Evolutionary conservation across 2,888 invertebrate species (phyloP), one percentile per base, ranked within the genome.

Genomic region (Noctua janthina): DNA sequence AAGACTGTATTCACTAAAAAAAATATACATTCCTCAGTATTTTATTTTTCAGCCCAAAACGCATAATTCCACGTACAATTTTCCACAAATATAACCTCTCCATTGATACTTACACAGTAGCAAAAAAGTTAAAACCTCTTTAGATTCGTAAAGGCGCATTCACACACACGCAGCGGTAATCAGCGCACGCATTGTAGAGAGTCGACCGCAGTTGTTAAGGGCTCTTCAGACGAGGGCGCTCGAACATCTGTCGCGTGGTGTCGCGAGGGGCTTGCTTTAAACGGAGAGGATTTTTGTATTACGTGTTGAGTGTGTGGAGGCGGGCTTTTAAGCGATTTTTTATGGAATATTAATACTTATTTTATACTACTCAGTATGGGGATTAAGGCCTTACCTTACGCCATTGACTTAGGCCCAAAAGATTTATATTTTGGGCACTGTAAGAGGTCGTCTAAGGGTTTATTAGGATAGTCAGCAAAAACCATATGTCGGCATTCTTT

Each of bases 171-270:
- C 86, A 83, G 80, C 86, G 84, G 84, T 91, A 91, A 91, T 91
- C 90, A 92, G 91, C 91, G 78, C 89, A 90, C 91, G 90, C 90
- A 88, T 85, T 84, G 91, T 90, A 84, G 86, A 91, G 91, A 90
- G 91, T 90, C 92, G 92, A 91, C 92, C 91, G 92, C 92, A 90
- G 91, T 89, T 89, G 91, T 89, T 77, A 86, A 95, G 95, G 85
- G 92, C 88, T 67, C 95, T 95, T 85, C 87, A 93, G 87, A 91
- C 88, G 89, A 95, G 94, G 83, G 83, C 91, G 88, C 95, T 95
- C 91, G 92, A 94, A 94, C 95, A 95, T 95, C 95, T 95, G 95
- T 94, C 95, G 94, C 92, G 91, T 68, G 82, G 83, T 84, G 86
- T 82, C 79, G 80, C 76, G 76, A 82, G 85, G 85, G 87, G 89